Conservation (phyloP, 1,140 invertebrate species). For the Ylistrum balloti region DNA sequence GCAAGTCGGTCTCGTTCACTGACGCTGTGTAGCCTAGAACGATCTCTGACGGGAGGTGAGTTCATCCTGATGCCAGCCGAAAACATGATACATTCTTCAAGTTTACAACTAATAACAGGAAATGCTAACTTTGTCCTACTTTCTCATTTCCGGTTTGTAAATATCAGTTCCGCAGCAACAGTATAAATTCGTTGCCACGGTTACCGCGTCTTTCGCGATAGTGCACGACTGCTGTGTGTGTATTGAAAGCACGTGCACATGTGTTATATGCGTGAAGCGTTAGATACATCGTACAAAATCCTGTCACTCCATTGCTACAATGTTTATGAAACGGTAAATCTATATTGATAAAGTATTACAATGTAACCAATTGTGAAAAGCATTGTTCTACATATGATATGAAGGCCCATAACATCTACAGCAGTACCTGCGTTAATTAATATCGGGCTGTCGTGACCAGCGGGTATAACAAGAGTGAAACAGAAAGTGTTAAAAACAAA, state of each 20-base stretch:
- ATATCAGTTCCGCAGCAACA: slow-evolving; percentile 45
- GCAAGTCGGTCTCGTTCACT: slow-evolving; percentile 19
- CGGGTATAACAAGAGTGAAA: background rate
- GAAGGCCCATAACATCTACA: too few species aligned
- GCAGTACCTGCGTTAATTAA: background rate
- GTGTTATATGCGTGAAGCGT: background rate
- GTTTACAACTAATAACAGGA: slow-evolving; percentile 42
- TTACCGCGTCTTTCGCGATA: slow-evolving; percentile 45
- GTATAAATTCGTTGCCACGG: slow-evolving; percentile 48
- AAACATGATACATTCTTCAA: background rate
- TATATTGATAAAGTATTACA: background rate
- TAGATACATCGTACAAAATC: slow-evolving; percentile 1
- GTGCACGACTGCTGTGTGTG: slow-evolving; percentile 37
- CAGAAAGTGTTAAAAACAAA: background rate
- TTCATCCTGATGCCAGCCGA: background rate
- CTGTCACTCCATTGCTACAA: background rate
- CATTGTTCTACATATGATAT: background rate
- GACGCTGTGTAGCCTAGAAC: background rate
- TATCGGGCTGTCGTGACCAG: background rate
- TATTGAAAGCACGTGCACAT: background rate
- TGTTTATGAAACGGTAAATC: slow-evolving; percentile 31
- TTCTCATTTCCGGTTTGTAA: slow-evolving; percentile 44
- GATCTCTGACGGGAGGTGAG: slow-evolving; percentile 60
- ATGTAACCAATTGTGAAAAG: slow-evolving; percentile 22
- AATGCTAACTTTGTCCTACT: slow-evolving; percentile 42